Evolutionary conservation across 1,140 invertebrate genomes (phyloP).

Genomic region (Zophobas morio): DNA sequence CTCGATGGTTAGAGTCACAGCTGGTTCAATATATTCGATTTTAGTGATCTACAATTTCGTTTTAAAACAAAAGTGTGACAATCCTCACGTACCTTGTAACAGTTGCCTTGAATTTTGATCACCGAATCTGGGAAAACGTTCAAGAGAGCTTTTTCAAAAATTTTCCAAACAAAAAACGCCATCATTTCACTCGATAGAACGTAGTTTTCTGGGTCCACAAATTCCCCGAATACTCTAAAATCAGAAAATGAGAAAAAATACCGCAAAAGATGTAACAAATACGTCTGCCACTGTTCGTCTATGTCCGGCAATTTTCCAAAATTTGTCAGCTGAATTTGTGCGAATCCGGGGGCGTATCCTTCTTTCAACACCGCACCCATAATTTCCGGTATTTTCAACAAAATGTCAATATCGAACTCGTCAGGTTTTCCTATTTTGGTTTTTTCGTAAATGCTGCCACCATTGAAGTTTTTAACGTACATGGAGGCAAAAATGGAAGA

Average conservation of each 20-base stretch:
- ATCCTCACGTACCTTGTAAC: too few relatives aligned
- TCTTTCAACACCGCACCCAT: background rate
- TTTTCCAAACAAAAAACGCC: too few relatives aligned
- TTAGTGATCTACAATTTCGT: background rate
- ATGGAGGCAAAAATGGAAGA: background rate
- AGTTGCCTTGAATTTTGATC: too few relatives aligned
- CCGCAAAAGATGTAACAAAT: too few relatives aligned
- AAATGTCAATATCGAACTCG: slow-evolving; percentile 70
- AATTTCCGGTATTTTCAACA: slow-evolving; percentile 33
- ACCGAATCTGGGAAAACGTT: too few relatives aligned
- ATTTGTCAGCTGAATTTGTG: background rate
- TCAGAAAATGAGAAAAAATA: too few relatives aligned
- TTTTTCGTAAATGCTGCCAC: slow-evolving; percentile 71
- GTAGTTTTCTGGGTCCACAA: too few relatives aligned
- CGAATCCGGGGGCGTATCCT: background rate
- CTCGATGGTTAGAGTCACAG: background rate
- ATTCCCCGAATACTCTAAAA: too few relatives aligned
- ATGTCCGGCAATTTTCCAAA: background rate
- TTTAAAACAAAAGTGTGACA: too few relatives aligned
- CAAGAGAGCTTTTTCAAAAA: too few relatives aligned
- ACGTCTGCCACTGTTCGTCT: too few relatives aligned
- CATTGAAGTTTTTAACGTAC: background rate
- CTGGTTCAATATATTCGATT: background rate
- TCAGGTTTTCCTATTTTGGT: slow-evolving; percentile 69
- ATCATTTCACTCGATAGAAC: too few relatives aligned